Base-by-base conservation (phyloP, 2,113 vertebrate species). In the Rhynchomys soricoides region DNA sequence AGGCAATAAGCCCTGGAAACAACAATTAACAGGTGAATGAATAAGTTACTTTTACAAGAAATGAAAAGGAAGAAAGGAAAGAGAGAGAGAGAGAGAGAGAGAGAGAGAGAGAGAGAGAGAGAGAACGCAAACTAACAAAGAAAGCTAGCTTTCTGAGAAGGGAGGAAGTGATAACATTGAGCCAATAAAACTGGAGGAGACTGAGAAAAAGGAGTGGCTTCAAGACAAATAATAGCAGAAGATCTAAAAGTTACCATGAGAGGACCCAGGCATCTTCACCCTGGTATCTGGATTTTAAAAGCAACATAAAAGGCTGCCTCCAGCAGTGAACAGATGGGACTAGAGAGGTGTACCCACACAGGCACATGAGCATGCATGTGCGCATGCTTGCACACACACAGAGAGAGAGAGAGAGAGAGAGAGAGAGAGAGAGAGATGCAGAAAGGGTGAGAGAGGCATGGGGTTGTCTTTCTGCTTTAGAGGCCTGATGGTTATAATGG, bases 81-180 rank as follows among this genome's bases (percentile, higher is more conserved):
- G 5, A 3, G 8, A 5, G 11, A 6, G 4, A 21, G 73, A 15
- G 5, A 24, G n/a, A 5, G 12, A 22, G 10, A 26, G 5, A 24
- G 10, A 29, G 1, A 45, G 24, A 15, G n/a, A 5, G 12, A 22
- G 10, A 26, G 5, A 24, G 10, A 29, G 1, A 45, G 24, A 15
- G 4, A 50, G 3, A 34, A 45, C n/a, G 29, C 22, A 62, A 62
- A 64, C 26, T 9, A 66, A 66, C 29, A 3, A 22, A 22, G 37
- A 71, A n/a, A 37, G 8, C 19, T 81, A 22, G 19, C 50, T 81
- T n/a, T 57, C 48, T 34, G 19, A 29, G 17, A 85, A 78, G 43
- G 13, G 64, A 21, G 19, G 15, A 4, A n/a, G 10, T 5, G 22
- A 48, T 78, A 40, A 4, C 3, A 13, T 62, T 29, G 34, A 89